Conservation (phyloP, 2,888 invertebrate species). For the Heliothis peltigera region DNA sequence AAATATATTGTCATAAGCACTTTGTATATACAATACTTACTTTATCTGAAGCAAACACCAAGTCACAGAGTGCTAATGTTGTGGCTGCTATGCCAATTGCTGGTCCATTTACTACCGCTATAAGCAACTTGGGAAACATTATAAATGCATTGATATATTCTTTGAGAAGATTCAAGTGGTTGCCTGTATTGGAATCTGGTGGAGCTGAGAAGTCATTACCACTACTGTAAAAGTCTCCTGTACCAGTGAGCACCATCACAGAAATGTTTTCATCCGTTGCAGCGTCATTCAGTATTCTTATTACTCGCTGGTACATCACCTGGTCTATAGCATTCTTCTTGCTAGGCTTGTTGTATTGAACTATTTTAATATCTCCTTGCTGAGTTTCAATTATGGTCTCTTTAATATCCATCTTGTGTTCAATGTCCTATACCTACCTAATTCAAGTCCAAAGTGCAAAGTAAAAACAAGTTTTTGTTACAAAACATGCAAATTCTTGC, state of each 20-base stretch:
- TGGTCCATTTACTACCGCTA: conserved; percentile 98
- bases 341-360: conserved; percentile 93
- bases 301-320: conserved; percentile 92
- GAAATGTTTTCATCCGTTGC: conserved; percentile 91
- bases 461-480: neutral
- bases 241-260: conserved; percentile 94
- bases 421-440: neutral
- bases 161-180: conserved; percentile 78
- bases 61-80: conserved; percentile 95
- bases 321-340: conserved; percentile 94
- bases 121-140: conserved; percentile 95
- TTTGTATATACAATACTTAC: conserved; percentile 85
- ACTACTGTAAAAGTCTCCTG: conserved; percentile 95
- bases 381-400: conserved; percentile 73
- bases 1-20: too few species aligned
- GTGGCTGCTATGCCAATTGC: conserved; percentile 97
- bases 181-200: conserved; percentile 52
- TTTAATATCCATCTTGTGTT: conserved; percentile 54
- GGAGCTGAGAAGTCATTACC: conserved; percentile 93
- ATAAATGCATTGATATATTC: conserved; percentile 94
- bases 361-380: conserved; percentile 79
- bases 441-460: conserved; percentile 16
- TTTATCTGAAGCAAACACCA: conserved; percentile 96
- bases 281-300: conserved; percentile 92
- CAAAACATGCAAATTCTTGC: neutral